Base-by-base conservation (phyloP, 2,113 vertebrate genomes). In the Nannospalax galili region DNA sequence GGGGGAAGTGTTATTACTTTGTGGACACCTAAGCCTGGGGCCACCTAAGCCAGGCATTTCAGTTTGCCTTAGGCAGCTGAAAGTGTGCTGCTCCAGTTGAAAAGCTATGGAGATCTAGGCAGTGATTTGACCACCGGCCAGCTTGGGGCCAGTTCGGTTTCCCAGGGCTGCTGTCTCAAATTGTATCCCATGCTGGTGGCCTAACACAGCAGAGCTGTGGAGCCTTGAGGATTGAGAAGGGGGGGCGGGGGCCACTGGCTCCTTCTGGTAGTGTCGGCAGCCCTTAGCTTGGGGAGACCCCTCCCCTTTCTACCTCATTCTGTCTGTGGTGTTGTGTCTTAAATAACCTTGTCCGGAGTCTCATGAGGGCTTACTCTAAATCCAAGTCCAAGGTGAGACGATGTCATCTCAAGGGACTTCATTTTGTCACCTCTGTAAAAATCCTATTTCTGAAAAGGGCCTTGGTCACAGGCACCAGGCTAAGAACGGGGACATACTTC, bases 71-170 rank as follows among this genome's bases (percentile, higher is more conserved):
- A 24, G 58, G n/a, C 9, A 30, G 52, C 30, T 35, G 14, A 79
- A 65, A 58, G 30, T 48, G 45, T 22, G 35, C 28, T 4, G 7
- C 40, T 67, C 19, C 32, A 35, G 6, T 52, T 32, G 65, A 35
- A 65, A 48, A 75, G 37, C 10, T 19, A 32, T 11, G 42, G 8
- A 64, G 72, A 12, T 7, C 9, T 0, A 72, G 52, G 37, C 6
- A 28, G 24, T 4, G n/a, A 9, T 0, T 3, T 37, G 1, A 32
- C 4, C 48, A 32, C 35, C 28, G 40, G 17, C 48, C 17, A 19
- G 26, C 1, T 0, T 1, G 28, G 16, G 10, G 28, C 52, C 26
- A 28, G 26, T 1, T 64, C 8, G 28, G 7, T 12, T 5, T 40
- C 56, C 24, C n/a, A 62, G 37, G 48, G 24, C n/a, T 42, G 4